Evolutionary conservation across 2,888 invertebrate genomes (phyloP).

Genomic region (Torymus texanus): DNA sequence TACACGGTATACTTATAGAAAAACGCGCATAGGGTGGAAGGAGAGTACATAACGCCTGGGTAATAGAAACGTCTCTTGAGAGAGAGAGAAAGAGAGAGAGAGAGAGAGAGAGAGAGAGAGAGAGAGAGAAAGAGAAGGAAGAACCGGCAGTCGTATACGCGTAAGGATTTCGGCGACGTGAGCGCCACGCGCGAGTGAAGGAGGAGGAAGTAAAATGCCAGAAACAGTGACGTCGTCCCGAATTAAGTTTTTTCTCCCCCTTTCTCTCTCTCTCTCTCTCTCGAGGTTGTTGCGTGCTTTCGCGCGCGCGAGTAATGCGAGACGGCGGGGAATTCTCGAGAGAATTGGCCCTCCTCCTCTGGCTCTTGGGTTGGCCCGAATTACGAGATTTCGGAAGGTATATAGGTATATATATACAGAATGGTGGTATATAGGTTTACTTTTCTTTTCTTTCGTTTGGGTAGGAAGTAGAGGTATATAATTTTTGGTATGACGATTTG

Average conservation of each 20-base stretch:
- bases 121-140: neutral
- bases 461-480: no score
- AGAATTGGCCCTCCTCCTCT: no score
- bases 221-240: slow-evolving; percentile 55
- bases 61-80: slow-evolving; percentile 54
- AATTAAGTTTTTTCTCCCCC: slow-evolving; percentile 51
- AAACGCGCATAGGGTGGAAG: neutral
- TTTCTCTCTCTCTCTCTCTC: slow-evolving; percentile 28
- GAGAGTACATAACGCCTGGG: slow-evolving; percentile 19
- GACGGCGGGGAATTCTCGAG: no score
- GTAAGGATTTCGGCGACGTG: slow-evolving; percentile 41
- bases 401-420: no score
- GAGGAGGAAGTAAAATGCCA: slow-evolving; percentile 50
- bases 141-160: neutral
- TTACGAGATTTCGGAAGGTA: no score
- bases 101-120: neutral
- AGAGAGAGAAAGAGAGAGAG: neutral
- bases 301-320: no score
- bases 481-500: no score
- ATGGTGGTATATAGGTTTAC: no score
- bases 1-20: slow-evolving; percentile 11
- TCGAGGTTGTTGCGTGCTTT: neutral
- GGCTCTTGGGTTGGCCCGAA: no score
- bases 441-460: no score
- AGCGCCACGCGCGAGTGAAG: slow-evolving; percentile 20